These are phyloP conservation scores for Nylanderia fulva DNA, from an alignment of 1,140 invertebrate species.

Conservation along the genomic window DNA sequence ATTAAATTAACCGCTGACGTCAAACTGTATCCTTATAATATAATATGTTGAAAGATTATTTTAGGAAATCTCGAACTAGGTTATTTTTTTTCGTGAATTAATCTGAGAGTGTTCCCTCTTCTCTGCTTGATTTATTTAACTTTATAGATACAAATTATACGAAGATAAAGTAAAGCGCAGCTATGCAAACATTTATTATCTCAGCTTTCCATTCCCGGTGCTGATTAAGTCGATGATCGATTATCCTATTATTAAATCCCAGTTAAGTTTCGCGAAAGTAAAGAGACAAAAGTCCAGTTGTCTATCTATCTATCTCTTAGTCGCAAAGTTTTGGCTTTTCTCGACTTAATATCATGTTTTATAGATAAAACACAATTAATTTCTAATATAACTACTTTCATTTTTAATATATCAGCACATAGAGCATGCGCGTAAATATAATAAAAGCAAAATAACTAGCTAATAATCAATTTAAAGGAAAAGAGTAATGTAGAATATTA, in stretches of 20 bases:
- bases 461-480: not conserved
- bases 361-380: not conserved
- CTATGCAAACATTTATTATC: not conserved
- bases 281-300: not conserved
- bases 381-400: not conserved
- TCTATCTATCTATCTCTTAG: not conserved
- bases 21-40: not conserved
- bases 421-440: not conserved
- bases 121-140: not conserved
- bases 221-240: not conserved
- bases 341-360: constrained; percentile 2
- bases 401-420: not conserved
- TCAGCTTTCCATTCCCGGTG: not conserved
- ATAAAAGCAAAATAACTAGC: not conserved
- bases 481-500: not conserved
- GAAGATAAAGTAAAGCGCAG: not conserved
- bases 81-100: not conserved
- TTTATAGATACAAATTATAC: not conserved
- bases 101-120: not conserved
- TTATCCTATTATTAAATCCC: not conserved
- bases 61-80: not conserved
- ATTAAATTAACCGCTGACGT: not conserved
- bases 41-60: not conserved
- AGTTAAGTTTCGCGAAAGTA: not conserved
- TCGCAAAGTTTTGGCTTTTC: not conserved